These are phyloP conservation scores for Drosophila parvula DNA, from an alignment of 1,140 invertebrate genomes.

Conservation along the genomic window DNA sequence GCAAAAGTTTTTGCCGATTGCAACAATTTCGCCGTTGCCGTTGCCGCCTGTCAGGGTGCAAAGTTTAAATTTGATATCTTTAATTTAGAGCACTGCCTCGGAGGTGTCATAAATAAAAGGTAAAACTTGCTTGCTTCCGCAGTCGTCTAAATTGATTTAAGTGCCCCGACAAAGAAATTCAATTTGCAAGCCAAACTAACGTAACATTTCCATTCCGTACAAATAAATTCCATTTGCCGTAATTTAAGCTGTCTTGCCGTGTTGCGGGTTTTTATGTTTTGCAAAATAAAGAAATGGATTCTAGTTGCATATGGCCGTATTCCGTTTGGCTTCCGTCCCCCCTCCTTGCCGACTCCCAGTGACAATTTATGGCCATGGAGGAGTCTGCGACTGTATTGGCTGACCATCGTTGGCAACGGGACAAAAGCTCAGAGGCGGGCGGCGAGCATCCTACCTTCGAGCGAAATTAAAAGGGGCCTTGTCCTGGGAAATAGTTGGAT, in stretches of 20 bases:
- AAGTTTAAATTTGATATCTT: constrained; percentile 67
- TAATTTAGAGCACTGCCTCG: constrained; percentile 52
- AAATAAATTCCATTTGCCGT: constrained; percentile 72
- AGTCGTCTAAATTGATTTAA: constrained; percentile 63
- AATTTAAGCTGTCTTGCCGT: constrained; percentile 42
- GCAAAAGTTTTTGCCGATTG: constrained; percentile 69
- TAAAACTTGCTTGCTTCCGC: constrained; percentile 19
- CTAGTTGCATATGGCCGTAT: constrained; percentile 68
- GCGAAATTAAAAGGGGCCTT: constrained; percentile 29
- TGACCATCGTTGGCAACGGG: constrained; percentile 35
- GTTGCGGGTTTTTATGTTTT: constrained; percentile 62
- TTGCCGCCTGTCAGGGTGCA: constrained; percentile 20
- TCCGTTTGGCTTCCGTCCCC: not conserved
- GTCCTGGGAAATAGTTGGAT: constrained; percentile 29
- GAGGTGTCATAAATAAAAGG: constrained; percentile 56
- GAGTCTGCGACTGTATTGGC: constrained; percentile 41
- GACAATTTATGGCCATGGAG: constrained; percentile 61
- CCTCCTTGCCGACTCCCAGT: constrained; percentile 7
- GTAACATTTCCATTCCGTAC: constrained; percentile 27
- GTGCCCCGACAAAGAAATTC: constrained; percentile 54
- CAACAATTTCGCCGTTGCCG: constrained; percentile 46
- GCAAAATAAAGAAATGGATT: constrained; percentile 76
- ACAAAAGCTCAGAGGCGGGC: constrained; percentile 6
- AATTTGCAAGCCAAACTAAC: constrained; percentile 52
- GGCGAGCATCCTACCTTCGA: constrained; percentile 8